These are phyloP conservation scores for Itoplectis maculator DNA, from an alignment of 2,888 invertebrate genomes.

Conservation along the genomic window DNA sequence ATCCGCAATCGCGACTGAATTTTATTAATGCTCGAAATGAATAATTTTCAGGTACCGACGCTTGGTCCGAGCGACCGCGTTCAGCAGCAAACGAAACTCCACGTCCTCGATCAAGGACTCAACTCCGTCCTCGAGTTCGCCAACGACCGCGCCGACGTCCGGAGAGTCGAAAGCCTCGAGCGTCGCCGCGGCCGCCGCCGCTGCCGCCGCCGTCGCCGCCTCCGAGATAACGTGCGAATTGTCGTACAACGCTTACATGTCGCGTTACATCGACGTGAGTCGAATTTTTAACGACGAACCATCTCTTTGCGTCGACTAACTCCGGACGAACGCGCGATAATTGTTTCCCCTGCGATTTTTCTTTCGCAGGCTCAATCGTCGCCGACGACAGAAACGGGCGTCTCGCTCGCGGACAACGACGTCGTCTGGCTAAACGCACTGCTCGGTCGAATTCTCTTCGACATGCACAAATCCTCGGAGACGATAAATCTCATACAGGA, in stretches of 20 bases:
- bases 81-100: slow-evolving; percentile 75
- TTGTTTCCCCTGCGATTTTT: background rate
- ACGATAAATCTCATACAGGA: slow-evolving; percentile 90
- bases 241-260: slow-evolving; percentile 81
- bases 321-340: too few species aligned
- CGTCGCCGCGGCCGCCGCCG: slow-evolving; percentile 69
- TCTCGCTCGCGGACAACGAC: slow-evolving; percentile 80
- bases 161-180: slow-evolving; percentile 76
- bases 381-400: slow-evolving; percentile 69
- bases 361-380: slow-evolving; percentile 70
- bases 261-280: slow-evolving; percentile 79
- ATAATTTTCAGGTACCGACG: slow-evolving; percentile 85
- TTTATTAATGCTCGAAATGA: too few species aligned
- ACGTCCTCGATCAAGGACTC: slow-evolving; percentile 75
- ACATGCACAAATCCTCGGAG: slow-evolving; percentile 90
- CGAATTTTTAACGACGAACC: too few species aligned
- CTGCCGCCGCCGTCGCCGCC: slow-evolving; percentile 65
- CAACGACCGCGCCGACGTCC: slow-evolving; percentile 66
- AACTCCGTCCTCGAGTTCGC: slow-evolving; percentile 69
- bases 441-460: slow-evolving; percentile 92
- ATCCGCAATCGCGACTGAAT: too few species aligned
- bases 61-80: slow-evolving; percentile 84
- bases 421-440: slow-evolving; percentile 92
- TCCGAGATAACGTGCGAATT: slow-evolving; percentile 77
- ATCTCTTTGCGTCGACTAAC: too few species aligned